Base-by-base conservation (phyloP, 2,113 vertebrate genomes). In the Nannobrachium achirus region DNA sequence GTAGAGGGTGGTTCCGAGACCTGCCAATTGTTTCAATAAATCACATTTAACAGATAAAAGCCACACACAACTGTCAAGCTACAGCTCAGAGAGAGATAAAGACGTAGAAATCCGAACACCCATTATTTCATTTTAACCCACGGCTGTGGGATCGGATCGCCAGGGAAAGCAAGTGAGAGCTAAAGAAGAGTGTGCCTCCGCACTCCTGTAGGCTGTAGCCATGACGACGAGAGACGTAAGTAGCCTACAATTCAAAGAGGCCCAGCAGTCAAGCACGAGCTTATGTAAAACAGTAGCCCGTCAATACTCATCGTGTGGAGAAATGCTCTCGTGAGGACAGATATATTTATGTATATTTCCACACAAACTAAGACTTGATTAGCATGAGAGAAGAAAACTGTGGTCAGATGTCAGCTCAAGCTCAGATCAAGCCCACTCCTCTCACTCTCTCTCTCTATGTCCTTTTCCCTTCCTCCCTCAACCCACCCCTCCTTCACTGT, bases 221-320 rank as follows among this genome's bases (percentile, higher is more conserved):
- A 92, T 90, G 88, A 88, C 80, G 88, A 92, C 84, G 70, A 56
- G 75, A 86, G 80, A 85, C 53, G 62, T 75, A 88, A 84, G 84
- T 78, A 33, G 25, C 25, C 25, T 33, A 80, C 80, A 80, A 86
- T 82, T 81, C 84, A 90, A 88, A 88, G 80, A 81, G 84, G 75
- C 60, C 78, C 63, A 71, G 69, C 71, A 82, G 78, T 85, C 76
- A 80, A 82, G 73, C 74, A 84, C 79, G 79, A 75, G 82, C 87
- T 88, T 90, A 91, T 88, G 72, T 88, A 90, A 90, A 87, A 74
- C 74, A 75, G 71, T 53, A 70, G 65, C 70, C 55, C 65, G 59
- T 73, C 78, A 76, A 33, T 69, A 79, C 52, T 39, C 42, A 25
- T 46, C 42, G 20, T 56, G 65, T 64, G 56, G 70, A 72, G 44